Base-by-base conservation (phyloP, 2,113 vertebrate species). In the Peromyscus californicus region DNA sequence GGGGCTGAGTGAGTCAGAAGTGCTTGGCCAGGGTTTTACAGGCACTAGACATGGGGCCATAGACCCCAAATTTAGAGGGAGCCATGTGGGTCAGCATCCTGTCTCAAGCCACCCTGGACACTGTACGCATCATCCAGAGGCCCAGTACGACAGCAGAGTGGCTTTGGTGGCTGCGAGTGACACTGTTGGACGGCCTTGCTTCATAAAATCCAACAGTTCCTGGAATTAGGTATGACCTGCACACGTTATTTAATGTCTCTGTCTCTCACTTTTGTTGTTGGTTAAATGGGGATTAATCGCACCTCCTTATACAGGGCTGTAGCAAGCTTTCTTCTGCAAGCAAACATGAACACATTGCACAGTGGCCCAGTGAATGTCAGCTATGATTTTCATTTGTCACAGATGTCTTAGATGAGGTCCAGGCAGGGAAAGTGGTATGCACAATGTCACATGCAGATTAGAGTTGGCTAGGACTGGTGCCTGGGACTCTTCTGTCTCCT, bases 1-100 rank as follows among this genome's bases (percentile, higher is more conserved):
- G 94, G 83, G 69, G 89, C 26, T 63, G 33, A 39, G 59, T 96
- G 97, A 97, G 86, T 97, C 97, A 96, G 72, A 96, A 45, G 86
- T 83, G 85, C 89, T 87, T 91, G 94, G 89, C 75, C 89, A 65
- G 75, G 54, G 85, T n/a, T 87, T 78, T 69, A 8, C 11, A 83
- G 75, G 45, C 83, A 70, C 51, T 69, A 54, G 59, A 80, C 70
- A 19, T 7, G 48, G 91, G 29, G 45, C n/a, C 17, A 13, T 9
- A 54, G 75, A 48, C 78, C 90, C 42, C 85, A 91, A 78, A 72
- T 69, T 67, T 61, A 70, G 75, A 59, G 83, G 67, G 57, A 57
- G 61, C 42, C n/a, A 4, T 39, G 16, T 15, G 74, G 79, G 36
- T n/a, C 88, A 93, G 79, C 75, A 36, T 94, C 54, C 48, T 72